Percentiles rank a stretch among this genome's conserved stretches.
phyloP scores from a whole-genome alignment of 1,140 invertebrate species.

The Danaus plexippus region DNA sequence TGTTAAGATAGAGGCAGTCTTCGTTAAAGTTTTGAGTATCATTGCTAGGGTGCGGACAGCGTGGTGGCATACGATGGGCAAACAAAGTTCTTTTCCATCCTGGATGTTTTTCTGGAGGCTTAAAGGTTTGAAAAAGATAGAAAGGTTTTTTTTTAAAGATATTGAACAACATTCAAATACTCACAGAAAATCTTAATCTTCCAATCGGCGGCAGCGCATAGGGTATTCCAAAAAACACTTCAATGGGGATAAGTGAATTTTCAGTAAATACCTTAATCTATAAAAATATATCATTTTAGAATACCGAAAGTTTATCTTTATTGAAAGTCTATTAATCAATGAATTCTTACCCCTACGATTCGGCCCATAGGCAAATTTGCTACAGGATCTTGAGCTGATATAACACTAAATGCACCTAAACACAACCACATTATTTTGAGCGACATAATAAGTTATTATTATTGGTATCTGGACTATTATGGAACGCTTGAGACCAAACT shows the following conservation, averaged over 20 bases:
- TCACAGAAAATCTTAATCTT: conserved; percentile 58
- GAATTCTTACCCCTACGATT: conserved; percentile 51
- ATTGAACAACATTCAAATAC: conserved; percentile 15
- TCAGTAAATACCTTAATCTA: conserved; percentile 60
- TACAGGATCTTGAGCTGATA: conserved; percentile 43
- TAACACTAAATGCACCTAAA: background rate
- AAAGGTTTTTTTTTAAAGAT: background rate
- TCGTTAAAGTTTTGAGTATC: conserved; percentile 43
- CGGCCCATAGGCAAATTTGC: conserved; percentile 56
- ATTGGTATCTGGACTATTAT: no score
- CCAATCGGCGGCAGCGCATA: conserved; percentile 52
- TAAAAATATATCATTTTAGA: conserved; percentile 24
- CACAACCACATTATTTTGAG: no score
- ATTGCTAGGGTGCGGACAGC: conserved; percentile 41
- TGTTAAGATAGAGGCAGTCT: conserved; percentile 62
- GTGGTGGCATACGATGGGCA: conserved; percentile 52
- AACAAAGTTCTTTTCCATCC: conserved; percentile 57
- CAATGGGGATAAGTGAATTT: conserved; percentile 43
- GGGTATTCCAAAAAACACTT: conserved; percentile 61
- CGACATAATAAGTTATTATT: no score
- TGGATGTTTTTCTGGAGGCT: conserved; percentile 53
- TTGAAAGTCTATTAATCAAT: conserved; percentile 1
- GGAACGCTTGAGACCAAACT: no score
- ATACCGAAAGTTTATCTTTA: conserved; percentile 8
- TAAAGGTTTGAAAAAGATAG: background rate